These are phyloP conservation scores for Brevimyrus niger DNA, from an alignment of 2,113 vertebrate genomes.

Conservation along the genomic window DNA sequence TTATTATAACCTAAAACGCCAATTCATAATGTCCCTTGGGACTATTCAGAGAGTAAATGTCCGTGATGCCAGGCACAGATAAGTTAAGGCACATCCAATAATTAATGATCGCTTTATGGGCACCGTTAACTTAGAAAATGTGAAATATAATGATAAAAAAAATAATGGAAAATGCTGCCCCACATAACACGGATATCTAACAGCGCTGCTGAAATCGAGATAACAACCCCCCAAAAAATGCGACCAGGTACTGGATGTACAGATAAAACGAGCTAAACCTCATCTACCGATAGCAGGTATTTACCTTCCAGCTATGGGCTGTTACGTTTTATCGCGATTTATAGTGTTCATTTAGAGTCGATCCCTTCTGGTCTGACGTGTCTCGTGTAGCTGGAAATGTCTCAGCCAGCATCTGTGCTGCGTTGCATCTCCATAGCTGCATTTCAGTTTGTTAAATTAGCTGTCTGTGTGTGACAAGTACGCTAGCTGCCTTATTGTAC, in stretches of 20 bases:
- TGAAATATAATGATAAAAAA: background rate
- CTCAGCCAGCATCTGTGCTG: background rate
- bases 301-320: background rate
- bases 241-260: background rate
- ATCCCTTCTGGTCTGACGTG: background rate
- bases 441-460: background rate
- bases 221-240: background rate
- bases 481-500: background rate
- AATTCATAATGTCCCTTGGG: background rate
- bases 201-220: background rate
- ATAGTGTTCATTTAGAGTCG: background rate
- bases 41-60: background rate
- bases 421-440: background rate
- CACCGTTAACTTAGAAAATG: background rate
- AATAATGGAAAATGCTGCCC: background rate
- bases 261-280: background rate
- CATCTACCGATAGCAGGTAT: background rate
- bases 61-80: background rate
- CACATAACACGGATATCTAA: background rate
- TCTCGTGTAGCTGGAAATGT: background rate
- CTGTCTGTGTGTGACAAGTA: background rate
- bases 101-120: background rate
- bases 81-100: background rate
- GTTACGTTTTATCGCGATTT: background rate
- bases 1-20: background rate